Conservation (phyloP, 1,140 invertebrate species). For the Anoplophora glabripennis region DNA sequence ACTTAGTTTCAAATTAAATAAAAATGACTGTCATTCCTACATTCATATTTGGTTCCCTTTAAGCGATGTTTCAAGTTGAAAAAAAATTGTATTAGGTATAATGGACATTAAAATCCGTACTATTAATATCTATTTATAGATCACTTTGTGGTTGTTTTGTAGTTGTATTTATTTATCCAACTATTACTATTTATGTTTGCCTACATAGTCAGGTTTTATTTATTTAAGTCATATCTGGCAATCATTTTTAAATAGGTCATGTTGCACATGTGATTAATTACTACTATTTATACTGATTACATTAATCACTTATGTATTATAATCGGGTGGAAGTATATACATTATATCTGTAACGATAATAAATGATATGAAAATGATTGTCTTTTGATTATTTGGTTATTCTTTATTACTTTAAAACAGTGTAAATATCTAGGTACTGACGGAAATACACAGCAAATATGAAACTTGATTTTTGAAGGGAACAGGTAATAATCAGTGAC, state of each 20-base stretch:
- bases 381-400: too few relatives aligned
- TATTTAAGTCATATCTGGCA: slow-evolving; percentile 38
- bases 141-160: neutral
- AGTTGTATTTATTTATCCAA: neutral
- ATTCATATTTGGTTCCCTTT: slow-evolving; percentile 11
- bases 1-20: slow-evolving; percentile 2
- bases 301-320: slow-evolving; percentile 51
- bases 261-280: slow-evolving; percentile 49
- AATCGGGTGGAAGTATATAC: slow-evolving; percentile 25
- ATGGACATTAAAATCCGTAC: neutral
- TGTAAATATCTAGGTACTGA: too few relatives aligned
- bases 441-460: too few relatives aligned
- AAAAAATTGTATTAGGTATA: neutral
- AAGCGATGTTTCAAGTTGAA: neutral
- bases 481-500: too few relatives aligned
- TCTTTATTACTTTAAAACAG: too few relatives aligned
- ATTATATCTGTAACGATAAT: slow-evolving; percentile 20
- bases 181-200: slow-evolving; percentile 27
- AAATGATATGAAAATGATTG: slow-evolving; percentile 3
- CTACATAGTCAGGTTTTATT: slow-evolving; percentile 26
- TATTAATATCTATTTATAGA: neutral
- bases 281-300: slow-evolving; percentile 49
- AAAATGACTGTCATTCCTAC: neutral
- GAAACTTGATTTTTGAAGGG: too few relatives aligned
- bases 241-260: slow-evolving; percentile 45